Evolutionary conservation across 2,888 invertebrate species (phyloP).

Genomic region (Tipula unca): DNA sequence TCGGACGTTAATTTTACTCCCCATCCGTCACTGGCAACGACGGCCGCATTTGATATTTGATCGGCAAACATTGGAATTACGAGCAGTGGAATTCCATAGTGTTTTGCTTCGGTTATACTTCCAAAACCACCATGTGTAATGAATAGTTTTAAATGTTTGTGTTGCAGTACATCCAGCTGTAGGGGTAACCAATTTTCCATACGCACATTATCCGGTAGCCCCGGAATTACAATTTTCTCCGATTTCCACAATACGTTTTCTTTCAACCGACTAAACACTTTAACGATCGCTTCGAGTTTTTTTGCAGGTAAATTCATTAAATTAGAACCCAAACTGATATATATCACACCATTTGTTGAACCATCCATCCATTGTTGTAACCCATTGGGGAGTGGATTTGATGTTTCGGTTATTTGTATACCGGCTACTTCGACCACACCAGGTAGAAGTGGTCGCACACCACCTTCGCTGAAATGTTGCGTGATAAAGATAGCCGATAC

Average conservation of each 20-base stretch:
- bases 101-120: slow-evolving; percentile 41
- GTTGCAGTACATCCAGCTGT: slow-evolving; percentile 45
- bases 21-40: slow-evolving; percentile 40
- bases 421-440: slow-evolving; percentile 42
- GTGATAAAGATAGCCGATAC: slow-evolving; percentile 36
- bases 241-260: slow-evolving; percentile 47
- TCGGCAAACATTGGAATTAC: slow-evolving; percentile 44
- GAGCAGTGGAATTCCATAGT: slow-evolving; percentile 42
- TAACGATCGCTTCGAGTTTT: slow-evolving; percentile 20
- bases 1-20: slow-evolving; percentile 36
- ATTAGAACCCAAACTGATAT: slow-evolving; percentile 44
- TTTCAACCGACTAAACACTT: slow-evolving; percentile 42
- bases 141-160: slow-evolving; percentile 42
- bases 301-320: slow-evolving; percentile 31
- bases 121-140: slow-evolving; percentile 44
- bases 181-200: slow-evolving; percentile 47
- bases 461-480: slow-evolving; percentile 36
- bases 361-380: slow-evolving; percentile 39
- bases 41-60: slow-evolving; percentile 42
- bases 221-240: slow-evolving; percentile 39
- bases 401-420: slow-evolving; percentile 26
- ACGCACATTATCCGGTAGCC: slow-evolving; percentile 42
- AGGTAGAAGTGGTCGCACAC: slow-evolving; percentile 37
- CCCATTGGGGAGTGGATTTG: slow-evolving; percentile 24
- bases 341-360: slow-evolving; percentile 42